Conservation (phyloP, 2,888 invertebrate species). For the Melitaea athalia region DNA sequence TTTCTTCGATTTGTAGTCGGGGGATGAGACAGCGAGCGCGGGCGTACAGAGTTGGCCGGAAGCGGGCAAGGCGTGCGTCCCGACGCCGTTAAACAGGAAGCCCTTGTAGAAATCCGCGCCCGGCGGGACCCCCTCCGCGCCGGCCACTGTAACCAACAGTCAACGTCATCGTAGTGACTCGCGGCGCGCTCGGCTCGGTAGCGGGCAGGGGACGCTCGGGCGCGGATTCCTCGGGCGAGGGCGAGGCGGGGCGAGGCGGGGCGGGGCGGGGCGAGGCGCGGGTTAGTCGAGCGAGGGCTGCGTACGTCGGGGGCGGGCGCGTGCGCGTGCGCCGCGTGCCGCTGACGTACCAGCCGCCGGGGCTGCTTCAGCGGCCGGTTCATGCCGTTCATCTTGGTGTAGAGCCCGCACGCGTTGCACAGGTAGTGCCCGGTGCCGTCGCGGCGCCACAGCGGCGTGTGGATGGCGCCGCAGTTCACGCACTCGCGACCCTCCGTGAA, state of each 20-base stretch:
- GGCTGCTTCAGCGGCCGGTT: slow-evolving; percentile 98
- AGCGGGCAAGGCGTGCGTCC: slow-evolving; percentile 60
- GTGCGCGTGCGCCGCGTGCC: slow-evolving; percentile 72
- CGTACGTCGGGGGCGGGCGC: slow-evolving; percentile 61
- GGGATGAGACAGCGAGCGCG: slow-evolving; percentile 55
- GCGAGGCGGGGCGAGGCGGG: slow-evolving; percentile 45
- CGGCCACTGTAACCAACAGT: slow-evolving; percentile 86
- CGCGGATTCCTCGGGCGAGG: slow-evolving; percentile 62
- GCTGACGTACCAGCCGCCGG: slow-evolving; percentile 95
- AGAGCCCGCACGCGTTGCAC: slow-evolving; percentile 99
- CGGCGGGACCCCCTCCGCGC: slow-evolving; percentile 88
- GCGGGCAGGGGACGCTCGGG: slow-evolving; percentile 64
- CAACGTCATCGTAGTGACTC: slow-evolving; percentile 51
- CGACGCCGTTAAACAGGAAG: slow-evolving; percentile 88
- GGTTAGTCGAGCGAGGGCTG: slow-evolving; percentile 47
- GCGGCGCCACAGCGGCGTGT: slow-evolving; percentile 98
- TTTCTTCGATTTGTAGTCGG: slow-evolving; percentile 79
- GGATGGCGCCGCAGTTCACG: slow-evolving; percentile 98
- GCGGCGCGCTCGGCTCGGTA: slow-evolving; percentile 41
- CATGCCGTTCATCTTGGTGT: slow-evolving; percentile 99
- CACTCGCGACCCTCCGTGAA: slow-evolving; percentile 97
- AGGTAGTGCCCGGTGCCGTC: slow-evolving; percentile 99
- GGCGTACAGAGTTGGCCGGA: slow-evolving; percentile 50
- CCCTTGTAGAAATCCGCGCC: slow-evolving; percentile 94
- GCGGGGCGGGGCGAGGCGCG: slow-evolving; percentile 45